Conservation (phyloP, 2,113 vertebrate species). For the Phylloscopus trochiloides region DNA sequence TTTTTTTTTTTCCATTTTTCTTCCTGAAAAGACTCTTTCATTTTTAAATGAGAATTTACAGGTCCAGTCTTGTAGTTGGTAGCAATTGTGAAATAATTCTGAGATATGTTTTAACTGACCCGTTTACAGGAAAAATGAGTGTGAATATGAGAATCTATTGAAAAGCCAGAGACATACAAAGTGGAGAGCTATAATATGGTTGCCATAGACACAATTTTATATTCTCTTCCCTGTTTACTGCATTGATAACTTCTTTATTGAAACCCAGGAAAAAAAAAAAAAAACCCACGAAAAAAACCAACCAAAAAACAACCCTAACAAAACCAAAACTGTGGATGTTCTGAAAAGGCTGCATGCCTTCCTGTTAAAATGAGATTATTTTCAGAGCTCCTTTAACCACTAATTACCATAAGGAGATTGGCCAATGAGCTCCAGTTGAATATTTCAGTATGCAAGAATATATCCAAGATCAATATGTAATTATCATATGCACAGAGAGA, state of each 20-base stretch:
- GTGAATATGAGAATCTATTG: background rate
- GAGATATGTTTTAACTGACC: background rate
- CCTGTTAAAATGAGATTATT: background rate
- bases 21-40: background rate
- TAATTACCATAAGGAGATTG: background rate
- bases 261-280: background rate
- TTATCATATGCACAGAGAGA: background rate
- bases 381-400: background rate
- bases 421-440: background rate
- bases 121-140: background rate
- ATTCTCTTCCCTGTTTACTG: background rate
- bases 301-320: background rate
- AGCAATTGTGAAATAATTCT: background rate
- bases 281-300: background rate
- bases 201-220: conserved; percentile 49
- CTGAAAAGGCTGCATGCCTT: background rate
- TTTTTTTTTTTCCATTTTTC: background rate
- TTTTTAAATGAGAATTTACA: background rate
- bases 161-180: background rate
- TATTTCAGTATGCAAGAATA: background rate
- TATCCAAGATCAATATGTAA: background rate
- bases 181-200: background rate
- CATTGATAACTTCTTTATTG: background rate
- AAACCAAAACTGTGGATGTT: background rate
- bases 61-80: background rate